A percentile compares a stretch with the other conserved stretches of the same genome.
Evolutionary conservation across 92 coral and sea anemone genomes (phyloP).

Genomic region (Porites cylindrica): DNA sequence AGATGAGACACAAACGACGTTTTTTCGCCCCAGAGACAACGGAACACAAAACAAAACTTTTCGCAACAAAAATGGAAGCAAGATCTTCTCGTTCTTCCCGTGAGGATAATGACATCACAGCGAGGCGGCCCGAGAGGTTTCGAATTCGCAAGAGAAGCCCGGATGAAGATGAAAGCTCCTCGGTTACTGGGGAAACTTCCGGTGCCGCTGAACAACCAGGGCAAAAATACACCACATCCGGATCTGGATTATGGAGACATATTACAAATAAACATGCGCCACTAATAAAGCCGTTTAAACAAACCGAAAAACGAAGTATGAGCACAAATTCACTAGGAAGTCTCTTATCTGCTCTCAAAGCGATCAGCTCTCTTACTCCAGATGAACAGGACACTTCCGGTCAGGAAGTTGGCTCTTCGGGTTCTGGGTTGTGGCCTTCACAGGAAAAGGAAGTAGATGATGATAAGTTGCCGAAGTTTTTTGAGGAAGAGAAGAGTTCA

Average conservation of each 20-base stretch:
- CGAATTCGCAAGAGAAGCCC: slow-evolving; percentile 37
- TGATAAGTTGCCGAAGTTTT: slow-evolving; percentile 50
- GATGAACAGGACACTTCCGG: slow-evolving; percentile 18
- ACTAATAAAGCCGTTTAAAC: slow-evolving; percentile 6
- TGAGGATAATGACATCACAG: slow-evolving; percentile 85
- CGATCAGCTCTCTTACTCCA: slow-evolving; percentile 46
- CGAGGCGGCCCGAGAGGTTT: slow-evolving; percentile 75
- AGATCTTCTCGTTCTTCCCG: slow-evolving; percentile 89
- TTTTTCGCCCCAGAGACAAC: slow-evolving; percentile 43
- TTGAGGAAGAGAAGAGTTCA: slow-evolving; percentile 14
- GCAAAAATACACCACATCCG: slow-evolving; percentile 22
- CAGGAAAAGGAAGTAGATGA: slow-evolving; percentile 17
- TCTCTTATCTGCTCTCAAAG: slow-evolving; percentile 73
- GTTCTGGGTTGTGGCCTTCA: slow-evolving; percentile 32
- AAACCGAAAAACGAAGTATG: slow-evolving; percentile 57
- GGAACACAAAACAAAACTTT: slow-evolving; percentile 15
- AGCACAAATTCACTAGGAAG: slow-evolving; percentile 57
- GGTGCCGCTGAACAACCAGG: slow-evolving; percentile 43
- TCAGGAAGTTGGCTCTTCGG: slow-evolving; percentile 23
- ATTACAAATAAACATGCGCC: neutral
- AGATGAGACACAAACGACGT: slow-evolving; percentile 53
- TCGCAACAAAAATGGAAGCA: slow-evolving; percentile 75
- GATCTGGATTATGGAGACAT: slow-evolving; percentile 33
- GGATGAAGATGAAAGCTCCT: slow-evolving; percentile 4
- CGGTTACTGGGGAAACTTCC: slow-evolving; percentile 8